Evolutionary conservation across 2,888 invertebrate species (phyloP).

Genomic region (Anticlea derivata): DNA sequence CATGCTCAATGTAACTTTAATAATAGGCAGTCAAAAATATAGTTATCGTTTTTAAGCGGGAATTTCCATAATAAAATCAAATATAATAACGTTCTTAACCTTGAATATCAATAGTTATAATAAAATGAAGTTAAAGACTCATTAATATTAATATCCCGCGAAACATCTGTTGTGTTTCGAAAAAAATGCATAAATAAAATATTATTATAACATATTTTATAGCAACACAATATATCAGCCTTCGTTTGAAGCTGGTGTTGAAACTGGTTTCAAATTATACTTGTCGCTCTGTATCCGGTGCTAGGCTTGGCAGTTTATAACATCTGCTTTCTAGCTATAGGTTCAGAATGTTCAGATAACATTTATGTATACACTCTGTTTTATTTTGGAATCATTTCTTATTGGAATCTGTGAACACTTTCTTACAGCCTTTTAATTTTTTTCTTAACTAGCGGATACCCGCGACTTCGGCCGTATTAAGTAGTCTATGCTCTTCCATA

Average conservation of each 20-base stretch:
- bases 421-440: background rate
- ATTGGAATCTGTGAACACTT: too few species aligned
- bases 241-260: constrained; percentile 37
- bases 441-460: too few species aligned
- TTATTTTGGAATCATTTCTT: too few species aligned
- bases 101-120: constrained; percentile 7
- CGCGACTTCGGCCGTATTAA: too few species aligned
- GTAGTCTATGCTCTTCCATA: too few species aligned
- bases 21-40: too few species aligned
- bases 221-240: constrained; percentile 35
- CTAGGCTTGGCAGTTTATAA: constrained; percentile 63
- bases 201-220: constrained; percentile 27
- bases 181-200: constrained; percentile 42
- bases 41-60: background rate
- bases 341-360: constrained; percentile 35
- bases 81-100: background rate
- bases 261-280: constrained; percentile 72
- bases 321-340: constrained; percentile 66
- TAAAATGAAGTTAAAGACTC: constrained; percentile 39
- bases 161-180: constrained; percentile 57
- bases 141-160: constrained; percentile 57
- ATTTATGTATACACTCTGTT: background rate
- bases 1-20: too few species aligned
- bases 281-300: constrained; percentile 63
- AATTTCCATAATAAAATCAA: constrained; percentile 1